A percentile compares a stretch with the other conserved stretches of the same genome.
phyloP scores from a whole-genome alignment of 2,888 invertebrate genomes.

The Cyclophora punctaria region DNA sequence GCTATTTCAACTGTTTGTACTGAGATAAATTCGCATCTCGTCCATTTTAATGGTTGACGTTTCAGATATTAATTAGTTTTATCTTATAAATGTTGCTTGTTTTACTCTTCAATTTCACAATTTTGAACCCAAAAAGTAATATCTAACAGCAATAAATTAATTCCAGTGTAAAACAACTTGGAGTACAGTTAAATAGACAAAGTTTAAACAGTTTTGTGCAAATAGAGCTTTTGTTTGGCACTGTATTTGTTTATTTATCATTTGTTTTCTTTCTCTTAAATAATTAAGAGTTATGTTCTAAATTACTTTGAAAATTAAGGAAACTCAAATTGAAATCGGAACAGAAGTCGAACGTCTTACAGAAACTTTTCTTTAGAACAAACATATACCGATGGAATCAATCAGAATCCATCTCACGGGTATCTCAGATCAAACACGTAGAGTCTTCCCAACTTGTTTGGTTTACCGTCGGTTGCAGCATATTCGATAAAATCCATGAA shows the following conservation, averaged over 20 bases:
- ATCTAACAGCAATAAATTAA: not conserved
- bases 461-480: slow-evolving; percentile 46
- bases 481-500: slow-evolving; percentile 60
- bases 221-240: not conserved
- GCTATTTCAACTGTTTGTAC: slow-evolving; percentile 49
- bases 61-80: slow-evolving; percentile 38
- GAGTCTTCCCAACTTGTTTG: slow-evolving; percentile 54
- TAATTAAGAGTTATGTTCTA: not conserved
- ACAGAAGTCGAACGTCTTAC: too few species aligned
- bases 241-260: not conserved
- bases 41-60: slow-evolving; percentile 33
- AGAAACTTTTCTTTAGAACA: slow-evolving; percentile 37
- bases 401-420: slow-evolving; percentile 56
- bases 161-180: not conserved
- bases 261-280: not conserved
- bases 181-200: not conserved
- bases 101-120: slow-evolving; percentile 4
- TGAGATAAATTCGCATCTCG: slow-evolving; percentile 45
- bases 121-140: slow-evolving; percentile 1
- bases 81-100: slow-evolving; percentile 22
- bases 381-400: slow-evolving; percentile 53
- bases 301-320: not conserved
- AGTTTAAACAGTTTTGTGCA: too few species aligned
- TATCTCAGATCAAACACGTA: slow-evolving; percentile 47
- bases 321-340: too few species aligned